A percentile compares a stretch with the other conserved stretches of the same genome.
Conservation (phyloP, 2,888 invertebrate species). For the Nebria brevicollis region DNA sequence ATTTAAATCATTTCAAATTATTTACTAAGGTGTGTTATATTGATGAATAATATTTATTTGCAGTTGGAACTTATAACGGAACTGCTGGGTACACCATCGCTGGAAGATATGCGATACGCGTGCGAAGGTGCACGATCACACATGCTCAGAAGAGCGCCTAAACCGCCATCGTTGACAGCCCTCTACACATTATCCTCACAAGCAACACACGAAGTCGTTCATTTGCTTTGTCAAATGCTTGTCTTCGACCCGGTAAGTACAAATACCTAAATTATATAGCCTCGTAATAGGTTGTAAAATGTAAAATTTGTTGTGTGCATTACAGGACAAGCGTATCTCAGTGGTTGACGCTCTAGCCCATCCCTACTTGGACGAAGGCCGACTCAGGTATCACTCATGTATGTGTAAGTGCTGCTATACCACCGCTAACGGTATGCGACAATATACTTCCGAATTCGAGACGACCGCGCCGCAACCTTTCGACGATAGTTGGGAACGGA, state of each 20-base stretch:
- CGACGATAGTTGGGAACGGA: conserved; percentile 97
- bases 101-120: conserved; percentile 96
- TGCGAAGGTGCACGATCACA: conserved; percentile 95
- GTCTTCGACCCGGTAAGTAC: conserved; percentile 94
- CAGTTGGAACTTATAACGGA: conserved; percentile 98
- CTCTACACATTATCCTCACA: conserved; percentile 90
- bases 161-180: conserved; percentile 87
- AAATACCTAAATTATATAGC: conserved; percentile 19
- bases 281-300: conserved; percentile 13
- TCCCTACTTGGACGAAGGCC: conserved; percentile 97
- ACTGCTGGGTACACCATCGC: conserved; percentile 92
- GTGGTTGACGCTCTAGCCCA: conserved; percentile 96
- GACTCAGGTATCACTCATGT: conserved; percentile 98
- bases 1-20: neutral
- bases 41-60: conserved; percentile 12
- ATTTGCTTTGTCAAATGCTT: conserved; percentile 96
- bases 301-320: conserved; percentile 49
- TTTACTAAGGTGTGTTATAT: neutral
- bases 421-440: conserved; percentile 78
- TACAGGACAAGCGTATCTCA: conserved; percentile 89
- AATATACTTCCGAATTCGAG: conserved; percentile 92
- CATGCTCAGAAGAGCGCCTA: conserved; percentile 87
- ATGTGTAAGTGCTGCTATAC: conserved; percentile 99
- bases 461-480: conserved; percentile 90
- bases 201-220: conserved; percentile 98